phyloP scores from a whole-genome alignment of 2,888 invertebrate species.

The Eudasyphora cyanicolor region DNA sequence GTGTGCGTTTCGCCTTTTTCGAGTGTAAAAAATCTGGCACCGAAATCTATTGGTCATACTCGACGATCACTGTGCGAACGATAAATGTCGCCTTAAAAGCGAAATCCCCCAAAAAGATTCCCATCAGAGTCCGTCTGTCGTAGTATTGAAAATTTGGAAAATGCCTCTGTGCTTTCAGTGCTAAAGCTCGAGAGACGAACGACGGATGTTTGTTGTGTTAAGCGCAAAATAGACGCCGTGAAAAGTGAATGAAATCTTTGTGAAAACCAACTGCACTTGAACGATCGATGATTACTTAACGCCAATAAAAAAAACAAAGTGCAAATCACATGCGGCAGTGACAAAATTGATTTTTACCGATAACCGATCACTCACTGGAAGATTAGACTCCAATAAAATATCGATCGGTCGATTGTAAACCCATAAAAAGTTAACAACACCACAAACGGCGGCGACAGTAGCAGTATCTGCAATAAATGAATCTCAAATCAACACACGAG shows the following conservation, averaged over 20 bases:
- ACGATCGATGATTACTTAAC: slow-evolving; percentile 13
- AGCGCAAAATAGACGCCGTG: slow-evolving; percentile 19
- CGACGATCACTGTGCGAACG: slow-evolving; percentile 24
- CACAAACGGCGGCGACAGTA: not conserved
- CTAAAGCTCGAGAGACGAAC: slow-evolving; percentile 41
- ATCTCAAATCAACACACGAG: not conserved
- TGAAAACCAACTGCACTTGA: not conserved
- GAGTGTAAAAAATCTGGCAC: slow-evolving; percentile 39
- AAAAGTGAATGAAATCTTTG: slow-evolving; percentile 37
- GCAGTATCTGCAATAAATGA: slow-evolving; percentile 9
- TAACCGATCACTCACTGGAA: not conserved
- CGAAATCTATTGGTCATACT: slow-evolving; percentile 9
- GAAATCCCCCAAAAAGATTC: not conserved
- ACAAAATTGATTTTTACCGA: slow-evolving; percentile 25
- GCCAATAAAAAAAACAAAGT: not conserved
- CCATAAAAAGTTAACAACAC: not conserved
- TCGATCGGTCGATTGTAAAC: not conserved
- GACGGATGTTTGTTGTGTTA: slow-evolving; percentile 21
- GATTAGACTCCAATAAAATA: slow-evolving; percentile 11
- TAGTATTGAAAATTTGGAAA: slow-evolving; percentile 27
- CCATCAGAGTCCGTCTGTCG: not conserved
- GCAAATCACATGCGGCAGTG: slow-evolving; percentile 31
- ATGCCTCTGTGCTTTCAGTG: slow-evolving; percentile 42
- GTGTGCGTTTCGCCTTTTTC: slow-evolving; percentile 3
- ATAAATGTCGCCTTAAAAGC: slow-evolving; percentile 30